Conservation (phyloP, 1,140 invertebrate genomes). For the Neodiprion pinetum region DNA sequence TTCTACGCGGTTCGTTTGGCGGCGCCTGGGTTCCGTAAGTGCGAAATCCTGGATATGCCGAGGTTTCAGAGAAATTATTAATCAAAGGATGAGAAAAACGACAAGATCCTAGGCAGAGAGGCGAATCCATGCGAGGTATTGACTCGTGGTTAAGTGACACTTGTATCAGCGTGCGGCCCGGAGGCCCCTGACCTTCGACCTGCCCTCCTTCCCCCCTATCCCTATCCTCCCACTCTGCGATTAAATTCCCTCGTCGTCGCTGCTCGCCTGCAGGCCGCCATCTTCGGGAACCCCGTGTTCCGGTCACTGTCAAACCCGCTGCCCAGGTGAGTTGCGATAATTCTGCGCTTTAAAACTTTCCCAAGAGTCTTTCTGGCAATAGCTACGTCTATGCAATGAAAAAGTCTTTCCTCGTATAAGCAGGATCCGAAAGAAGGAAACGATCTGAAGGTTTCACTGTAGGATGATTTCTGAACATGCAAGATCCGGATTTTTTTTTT, state of each 20-base stretch:
- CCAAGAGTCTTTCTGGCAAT: too few species aligned
- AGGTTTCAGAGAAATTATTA: neutral
- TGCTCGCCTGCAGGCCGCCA: neutral
- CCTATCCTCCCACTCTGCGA: conserved; percentile 2
- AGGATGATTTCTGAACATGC: too few species aligned
- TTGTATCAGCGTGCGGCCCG: conserved; percentile 3
- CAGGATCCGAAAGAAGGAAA: too few species aligned
- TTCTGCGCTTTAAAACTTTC: too few species aligned
- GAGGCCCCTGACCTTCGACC: conserved; percentile 6
- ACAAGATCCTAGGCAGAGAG: neutral
- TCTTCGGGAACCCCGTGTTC: neutral
- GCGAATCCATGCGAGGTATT: neutral
- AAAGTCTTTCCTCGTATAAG: too few species aligned
- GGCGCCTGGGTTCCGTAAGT: too few species aligned
- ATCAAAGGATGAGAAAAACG: neutral
- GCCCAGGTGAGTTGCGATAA: too few species aligned
- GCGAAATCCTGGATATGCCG: too few species aligned
- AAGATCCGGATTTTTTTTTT: too few species aligned
- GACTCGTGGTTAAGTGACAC: conserved; percentile 1
- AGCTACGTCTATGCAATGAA: too few species aligned
- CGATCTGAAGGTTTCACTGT: too few species aligned
- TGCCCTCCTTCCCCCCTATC: neutral
- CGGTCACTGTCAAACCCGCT: neutral
- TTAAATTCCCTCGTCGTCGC: neutral
- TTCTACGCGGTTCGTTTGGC: neutral